Percentiles rank a stretch among this genome's conserved stretches.
Conservation (phyloP, 2,797 vertebrate species). For the Vireo griseus region DNA sequence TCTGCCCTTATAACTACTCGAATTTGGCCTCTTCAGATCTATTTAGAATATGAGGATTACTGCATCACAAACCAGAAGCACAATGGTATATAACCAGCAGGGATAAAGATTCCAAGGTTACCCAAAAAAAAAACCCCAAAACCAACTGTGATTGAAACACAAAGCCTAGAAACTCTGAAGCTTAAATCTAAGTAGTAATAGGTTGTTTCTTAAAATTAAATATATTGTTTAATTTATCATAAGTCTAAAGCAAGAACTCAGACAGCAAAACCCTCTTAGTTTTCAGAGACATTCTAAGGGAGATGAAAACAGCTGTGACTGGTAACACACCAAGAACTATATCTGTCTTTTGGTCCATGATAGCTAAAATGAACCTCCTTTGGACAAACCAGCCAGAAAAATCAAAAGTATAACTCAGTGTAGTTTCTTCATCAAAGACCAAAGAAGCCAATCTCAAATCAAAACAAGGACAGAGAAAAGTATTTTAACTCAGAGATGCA, state of each 20-base stretch:
- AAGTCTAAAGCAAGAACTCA: not conserved
- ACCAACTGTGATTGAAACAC: fast-evolving
- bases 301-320: not conserved
- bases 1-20: not conserved
- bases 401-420: not conserved
- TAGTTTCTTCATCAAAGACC: not conserved
- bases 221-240: not conserved
- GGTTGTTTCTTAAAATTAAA: not conserved
- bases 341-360: not conserved
- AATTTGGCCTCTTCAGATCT: not conserved
- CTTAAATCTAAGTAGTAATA: not conserved
- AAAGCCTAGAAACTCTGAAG: not conserved
- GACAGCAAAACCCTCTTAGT: fast-evolving
- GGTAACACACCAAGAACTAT: not conserved
- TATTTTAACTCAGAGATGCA: not conserved
- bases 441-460: not conserved
- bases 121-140: not conserved
- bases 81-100: not conserved
- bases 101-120: not conserved
- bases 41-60: not conserved
- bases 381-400: not conserved
- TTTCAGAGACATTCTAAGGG: not conserved
- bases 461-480: not conserved
- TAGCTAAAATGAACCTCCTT: not conserved
- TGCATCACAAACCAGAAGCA: not conserved